Evolutionary conservation across 2,113 vertebrate species (phyloP).

Genomic region (Melanotaenia duboulayi): DNA sequence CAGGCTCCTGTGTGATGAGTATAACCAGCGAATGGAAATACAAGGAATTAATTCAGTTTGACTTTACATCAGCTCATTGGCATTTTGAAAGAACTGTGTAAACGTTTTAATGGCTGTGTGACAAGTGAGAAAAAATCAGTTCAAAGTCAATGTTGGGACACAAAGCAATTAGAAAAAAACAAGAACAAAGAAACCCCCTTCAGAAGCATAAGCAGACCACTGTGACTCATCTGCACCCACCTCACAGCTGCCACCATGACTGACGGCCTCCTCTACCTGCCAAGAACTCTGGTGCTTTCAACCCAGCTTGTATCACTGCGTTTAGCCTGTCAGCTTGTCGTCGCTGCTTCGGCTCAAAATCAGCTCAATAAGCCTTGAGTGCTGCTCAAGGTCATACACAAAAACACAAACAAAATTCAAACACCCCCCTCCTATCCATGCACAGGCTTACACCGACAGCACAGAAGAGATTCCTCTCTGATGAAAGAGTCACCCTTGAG

Average conservation of each 20-base stretch:
- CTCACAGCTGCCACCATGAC: conserved; percentile 35
- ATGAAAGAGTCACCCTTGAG: conserved; percentile 50
- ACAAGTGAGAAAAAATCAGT: conserved; percentile 7
- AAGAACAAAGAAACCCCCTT: conserved; percentile 4
- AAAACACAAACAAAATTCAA: conserved; percentile 50
- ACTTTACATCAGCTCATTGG: conserved; percentile 19
- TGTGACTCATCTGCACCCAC: conserved; percentile 45
- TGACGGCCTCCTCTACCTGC: conserved; percentile 58
- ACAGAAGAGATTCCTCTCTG: conserved; percentile 20
- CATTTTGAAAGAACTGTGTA: conserved; percentile 5
- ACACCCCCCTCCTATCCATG: neutral
- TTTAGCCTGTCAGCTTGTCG: conserved; percentile 35
- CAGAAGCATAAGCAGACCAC: conserved; percentile 17
- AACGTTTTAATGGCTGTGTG: neutral
- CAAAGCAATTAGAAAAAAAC: neutral
- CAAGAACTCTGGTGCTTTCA: conserved; percentile 30
- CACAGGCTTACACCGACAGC: conserved; percentile 2
- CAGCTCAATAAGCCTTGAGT: conserved; percentile 56
- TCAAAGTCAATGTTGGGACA: conserved; percentile 6
- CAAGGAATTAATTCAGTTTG: conserved; percentile 26
- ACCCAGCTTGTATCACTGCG: conserved; percentile 27
- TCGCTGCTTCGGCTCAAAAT: conserved; percentile 42
- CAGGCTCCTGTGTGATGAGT: conserved; percentile 11
- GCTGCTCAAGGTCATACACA: conserved; percentile 65
- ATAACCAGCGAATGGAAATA: conserved; percentile 20